Evolutionary conservation across 2,888 invertebrate genomes (phyloP), one percentile per base, ranked within the genome.

Genomic region (Trichogramma dendrolimi): DNA sequence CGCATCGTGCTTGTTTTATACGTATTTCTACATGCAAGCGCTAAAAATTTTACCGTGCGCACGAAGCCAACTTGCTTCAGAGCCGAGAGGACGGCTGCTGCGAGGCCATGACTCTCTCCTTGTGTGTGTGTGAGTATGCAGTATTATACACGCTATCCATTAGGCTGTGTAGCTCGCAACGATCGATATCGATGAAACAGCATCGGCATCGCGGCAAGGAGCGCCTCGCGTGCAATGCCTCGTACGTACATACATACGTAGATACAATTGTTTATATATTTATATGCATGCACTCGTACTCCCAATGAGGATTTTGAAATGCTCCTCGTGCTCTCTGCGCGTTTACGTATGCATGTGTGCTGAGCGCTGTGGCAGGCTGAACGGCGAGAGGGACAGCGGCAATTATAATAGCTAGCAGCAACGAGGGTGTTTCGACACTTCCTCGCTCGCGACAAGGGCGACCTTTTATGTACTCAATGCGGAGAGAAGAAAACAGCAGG

Each of bases 371-470:
- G 27, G 27, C 27, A 27, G 27, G 27, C 27, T 27, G 27, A 27
- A 27, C 27, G 27, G 27, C 42, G 48, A 14, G 11, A 47, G 56
- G 41, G 38, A 48, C 49, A 61, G 40, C 49, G 44, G 44, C 44
- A 56, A 53, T 71, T 71, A 71, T 72, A 69, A 68, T 27, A 27
- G 27, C 27, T 27, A 2, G 27, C 27, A 60, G 47, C 47, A 60
- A 27, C 55, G 39, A 44, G 43, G 6, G 27, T 38, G 61, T 72
- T 70, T 71, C 69, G 65, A 70, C 70, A 71, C 63, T 67, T 69
- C 70, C 69, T 71, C 43, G 59, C 60, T 53, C 50, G 55, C 63
- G 66, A 67, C 69, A 69, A 62, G 67, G 67, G 62, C 62, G 52
- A 48, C 55, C 27, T 27, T 27, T 27, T 27, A 27, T 2, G 27